phyloP scores from a whole-genome alignment of 1,140 invertebrate genomes.

The Eumeta japonica region DNA sequence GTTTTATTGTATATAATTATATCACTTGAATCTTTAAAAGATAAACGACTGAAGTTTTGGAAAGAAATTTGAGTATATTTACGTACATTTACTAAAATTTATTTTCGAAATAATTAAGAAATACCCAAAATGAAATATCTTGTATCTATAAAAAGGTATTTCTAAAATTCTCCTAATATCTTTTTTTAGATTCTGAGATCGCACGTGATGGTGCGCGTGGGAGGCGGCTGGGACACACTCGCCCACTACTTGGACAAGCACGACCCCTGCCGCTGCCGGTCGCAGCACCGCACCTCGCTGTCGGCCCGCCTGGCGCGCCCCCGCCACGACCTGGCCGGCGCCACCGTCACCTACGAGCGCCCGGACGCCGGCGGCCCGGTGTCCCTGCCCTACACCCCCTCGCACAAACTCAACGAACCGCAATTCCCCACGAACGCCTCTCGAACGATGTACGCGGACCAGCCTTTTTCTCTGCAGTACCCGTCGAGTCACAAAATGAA shows the following conservation, averaged over 20 bases:
- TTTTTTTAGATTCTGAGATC: slow-evolving; percentile 81
- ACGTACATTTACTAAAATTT: too few relatives aligned
- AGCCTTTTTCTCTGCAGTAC: slow-evolving; percentile 48
- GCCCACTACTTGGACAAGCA: slow-evolving; percentile 95
- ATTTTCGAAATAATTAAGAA: too few relatives aligned
- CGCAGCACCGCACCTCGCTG: slow-evolving; percentile 64
- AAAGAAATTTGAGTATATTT: too few relatives aligned
- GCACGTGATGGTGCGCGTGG: slow-evolving; percentile 97
- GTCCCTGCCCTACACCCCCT: slow-evolving; percentile 28
- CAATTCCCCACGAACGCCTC: slow-evolving; percentile 11
- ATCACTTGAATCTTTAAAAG: too few relatives aligned
- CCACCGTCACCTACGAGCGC: slow-evolving; percentile 81
- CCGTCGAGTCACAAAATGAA: slow-evolving; percentile 29
- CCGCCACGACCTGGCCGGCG: slow-evolving; percentile 71
- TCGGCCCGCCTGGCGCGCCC: slow-evolving; percentile 62
- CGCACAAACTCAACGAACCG: slow-evolving; percentile 1
- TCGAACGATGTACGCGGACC: too few relatives aligned
- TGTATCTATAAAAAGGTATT: too few relatives aligned
- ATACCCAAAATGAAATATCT: too few relatives aligned
- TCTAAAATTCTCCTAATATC: slow-evolving; percentile 6
- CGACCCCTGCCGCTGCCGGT: slow-evolving; percentile 89
- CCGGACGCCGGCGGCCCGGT: slow-evolving; percentile 48
- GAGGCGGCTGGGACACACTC: slow-evolving; percentile 95
- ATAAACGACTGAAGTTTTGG: too few relatives aligned
- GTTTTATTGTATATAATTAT: too few relatives aligned